phyloP scores from a whole-genome alignment of 2,888 invertebrate genomes.

The Melipona bicolor region DNA sequence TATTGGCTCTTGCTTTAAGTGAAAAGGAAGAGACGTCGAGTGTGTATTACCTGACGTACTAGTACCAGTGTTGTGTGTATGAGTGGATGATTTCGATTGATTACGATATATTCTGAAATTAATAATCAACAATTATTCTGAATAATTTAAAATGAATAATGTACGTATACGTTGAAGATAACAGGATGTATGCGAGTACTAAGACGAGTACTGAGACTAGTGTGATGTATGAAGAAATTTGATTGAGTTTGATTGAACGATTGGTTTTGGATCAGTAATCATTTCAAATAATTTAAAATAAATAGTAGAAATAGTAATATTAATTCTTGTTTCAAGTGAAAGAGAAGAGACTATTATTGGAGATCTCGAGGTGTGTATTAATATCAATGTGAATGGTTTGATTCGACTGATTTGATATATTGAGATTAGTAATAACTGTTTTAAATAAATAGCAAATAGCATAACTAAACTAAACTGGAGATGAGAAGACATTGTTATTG shows the following conservation, averaged over 20 bases:
- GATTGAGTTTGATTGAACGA: background rate
- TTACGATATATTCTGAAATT: too few relatives aligned
- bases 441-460: too few relatives aligned
- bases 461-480: too few relatives aligned
- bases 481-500: too few relatives aligned
- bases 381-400: background rate
- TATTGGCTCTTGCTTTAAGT: background rate
- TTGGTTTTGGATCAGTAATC: background rate
- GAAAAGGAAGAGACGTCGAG: background rate
- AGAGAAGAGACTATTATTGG: background rate
- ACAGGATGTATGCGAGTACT: too few relatives aligned
- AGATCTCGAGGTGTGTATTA: constrained; percentile 13
- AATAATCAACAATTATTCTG: too few relatives aligned
- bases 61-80: too few relatives aligned
- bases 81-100: too few relatives aligned
- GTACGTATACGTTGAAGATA: too few relatives aligned
- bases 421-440: too few relatives aligned
- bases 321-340: background rate
- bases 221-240: background rate
- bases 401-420: background rate
- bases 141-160: too few relatives aligned
- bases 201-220: background rate
- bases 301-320: background rate
- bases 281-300: background rate
- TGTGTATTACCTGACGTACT: background rate